Evolutionary conservation across 2,888 invertebrate genomes (phyloP), one percentile per base, ranked within the genome.

Genomic region (Hirtodrosophila alboralis): DNA sequence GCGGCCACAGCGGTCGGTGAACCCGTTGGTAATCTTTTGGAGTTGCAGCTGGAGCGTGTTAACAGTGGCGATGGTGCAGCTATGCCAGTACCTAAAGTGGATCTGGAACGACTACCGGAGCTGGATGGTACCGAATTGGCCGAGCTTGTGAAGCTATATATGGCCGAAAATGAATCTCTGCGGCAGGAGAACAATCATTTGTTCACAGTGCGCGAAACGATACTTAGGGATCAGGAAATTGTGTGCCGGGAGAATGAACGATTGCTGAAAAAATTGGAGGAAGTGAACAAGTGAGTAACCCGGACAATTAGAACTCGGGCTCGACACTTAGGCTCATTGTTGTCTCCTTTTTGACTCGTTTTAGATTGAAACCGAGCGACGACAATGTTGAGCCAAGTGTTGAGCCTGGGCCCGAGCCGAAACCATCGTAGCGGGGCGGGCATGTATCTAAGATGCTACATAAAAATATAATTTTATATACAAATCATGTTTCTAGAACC

Each of bases 161-260:
- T 97, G 91, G 92, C 92, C 2, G 96, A 96, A 89, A 96, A 95
- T 88, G 93, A 95, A 21, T 94, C 95, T 0, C 90, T 95, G 45
- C 92, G 97, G 34, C 93, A 93, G 13, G 97, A 98, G 91, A 98
- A 97, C 90, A 93, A 94, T 1, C 97, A 98, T 75, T 91, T 98
- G 48, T 97, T 94, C 90, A 93, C 93, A 27, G 93, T 95, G 0
- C 91, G 96, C 40, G 97, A 97, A 88, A 93, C 95, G 68, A 92
- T 97, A 61, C 92, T 96, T 68, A 91, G 97, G 8, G 98, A 98
- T 89, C 97, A 97, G 89, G 97, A 98, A 89, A 90, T 96, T 28
- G 94, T 98, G 21, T 96, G 96, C 85, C 92, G 96, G 51, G 98
- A 98, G 90, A 98, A 98, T 86, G 98, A 98, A 89, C 91, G 96